These are phyloP conservation scores for Camponotus fellah DNA, from an alignment of 2,888 invertebrate species.

Conservation along the genomic window DNA sequence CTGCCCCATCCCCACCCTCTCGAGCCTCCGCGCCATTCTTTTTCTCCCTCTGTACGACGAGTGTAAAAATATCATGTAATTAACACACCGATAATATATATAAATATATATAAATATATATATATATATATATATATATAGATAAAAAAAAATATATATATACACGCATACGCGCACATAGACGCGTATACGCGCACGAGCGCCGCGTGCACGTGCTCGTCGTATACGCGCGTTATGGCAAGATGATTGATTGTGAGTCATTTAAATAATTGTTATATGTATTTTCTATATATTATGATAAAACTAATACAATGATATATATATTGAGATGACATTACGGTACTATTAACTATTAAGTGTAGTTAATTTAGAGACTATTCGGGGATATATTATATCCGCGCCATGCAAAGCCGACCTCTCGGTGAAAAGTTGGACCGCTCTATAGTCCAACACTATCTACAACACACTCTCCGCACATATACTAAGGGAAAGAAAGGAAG, in stretches of 20 bases:
- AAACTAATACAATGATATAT: constrained; percentile 79
- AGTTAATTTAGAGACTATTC: constrained; percentile 81
- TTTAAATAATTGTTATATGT: constrained; percentile 85
- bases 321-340: constrained; percentile 83
- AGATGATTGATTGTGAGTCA: constrained; percentile 84
- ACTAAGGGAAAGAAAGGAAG: constrained; percentile 25
- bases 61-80: constrained; percentile 84
- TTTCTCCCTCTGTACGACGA: constrained; percentile 78
- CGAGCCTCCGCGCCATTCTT: constrained; percentile 70
- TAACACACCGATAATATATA: constrained; percentile 79
- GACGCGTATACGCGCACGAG: constrained; percentile 49
- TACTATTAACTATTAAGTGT: constrained; percentile 83
- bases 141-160: constrained; percentile 50
- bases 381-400: constrained; percentile 55
- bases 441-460: constrained; percentile 79
- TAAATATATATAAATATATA: constrained; percentile 64
- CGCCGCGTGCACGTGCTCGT: constrained; percentile 19
- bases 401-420: constrained; percentile 31
- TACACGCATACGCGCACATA: constrained; percentile 50
- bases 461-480: constrained; percentile 68
- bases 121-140: constrained; percentile 45
- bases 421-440: constrained; percentile 75
- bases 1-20: constrained; percentile 55
- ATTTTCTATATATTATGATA: constrained; percentile 85
- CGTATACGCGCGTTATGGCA: constrained; percentile 66